Evolutionary conservation across 2,113 vertebrate species (phyloP), one percentile per base, ranked within the genome.

Genomic region (Loxodonta africana): DNA sequence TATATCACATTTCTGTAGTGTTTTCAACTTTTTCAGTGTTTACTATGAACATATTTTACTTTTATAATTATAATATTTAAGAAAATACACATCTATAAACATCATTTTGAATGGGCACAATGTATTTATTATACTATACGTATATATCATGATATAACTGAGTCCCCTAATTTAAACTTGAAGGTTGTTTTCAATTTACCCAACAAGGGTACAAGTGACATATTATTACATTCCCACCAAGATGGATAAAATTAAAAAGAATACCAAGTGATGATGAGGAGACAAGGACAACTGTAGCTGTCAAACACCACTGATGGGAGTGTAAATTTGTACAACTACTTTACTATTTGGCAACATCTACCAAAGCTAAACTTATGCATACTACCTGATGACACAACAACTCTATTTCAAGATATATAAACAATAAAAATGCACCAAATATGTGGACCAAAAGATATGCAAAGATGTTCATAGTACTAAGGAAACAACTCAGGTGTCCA

Each of bases 261-360:
- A 7, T 26, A 33, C 44, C 60, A 80, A 33, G 26, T 4, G 14
- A 5, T 25, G 26, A 25, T 5, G 28, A 41, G 69, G 60, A 78
- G 62, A n/a, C 33, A 44, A 0, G 21, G 41, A 51, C 33, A 48
- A 44, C 37, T 23, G 6, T n/a, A 26, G 33, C 5, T 30, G 12
- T 69, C 41, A 9, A 4, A 0, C 0, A 9, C 12, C 33, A 51
- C 57, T 1, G 14, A 4, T 23, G 1, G 51, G 57, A 67, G 44
- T 20, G 18, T 18, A 71, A 48, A 53, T 6, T 15, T 51, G 1
- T 18, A 30, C 21, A 67, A 11, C 28, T 2, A 17, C 11, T 89
- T 67, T 62, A 5, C 5, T 53, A 12, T 25, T 23, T 76, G n/a
- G 17, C 25, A 77, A 53, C 41, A 41, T 28, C 71, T 37, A 73